These are phyloP conservation scores for Crambe crambe DNA, from an alignment of 37 sponge, comb jelly and placozoan species.

Conservation along the genomic window DNA sequence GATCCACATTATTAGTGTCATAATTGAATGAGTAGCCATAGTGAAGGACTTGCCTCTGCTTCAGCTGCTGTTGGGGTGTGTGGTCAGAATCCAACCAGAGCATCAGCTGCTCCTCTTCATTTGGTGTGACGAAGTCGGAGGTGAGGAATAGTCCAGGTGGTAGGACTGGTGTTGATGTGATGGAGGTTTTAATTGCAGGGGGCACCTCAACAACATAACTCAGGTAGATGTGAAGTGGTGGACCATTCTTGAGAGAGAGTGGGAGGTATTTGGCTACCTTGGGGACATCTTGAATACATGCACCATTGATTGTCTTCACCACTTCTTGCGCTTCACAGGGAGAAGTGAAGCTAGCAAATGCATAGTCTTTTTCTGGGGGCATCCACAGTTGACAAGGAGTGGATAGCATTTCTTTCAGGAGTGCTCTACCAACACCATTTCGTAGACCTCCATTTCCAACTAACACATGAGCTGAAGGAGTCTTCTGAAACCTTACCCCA, in stretches of 20 bases:
- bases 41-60: slow-evolving; percentile 73
- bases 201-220: slow-evolving; percentile 25
- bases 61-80: not conserved
- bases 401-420: slow-evolving; percentile 23
- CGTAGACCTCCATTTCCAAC: slow-evolving; percentile 74
- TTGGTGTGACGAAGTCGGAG: slow-evolving; percentile 41
- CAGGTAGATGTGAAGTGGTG: slow-evolving; percentile 52
- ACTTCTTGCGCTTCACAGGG: not conserved
- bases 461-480: slow-evolving; percentile 37
- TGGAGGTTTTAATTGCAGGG: not conserved
- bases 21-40: slow-evolving; percentile 92
- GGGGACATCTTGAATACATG: slow-evolving; percentile 23
- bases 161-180: not conserved
- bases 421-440: slow-evolving; percentile 36
- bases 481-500: slow-evolving; percentile 20
- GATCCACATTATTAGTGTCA: slow-evolving; percentile 76
- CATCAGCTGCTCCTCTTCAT: slow-evolving; percentile 53
- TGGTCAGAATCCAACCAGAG: not conserved
- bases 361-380: slow-evolving; percentile 41
- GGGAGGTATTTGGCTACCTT: not conserved
- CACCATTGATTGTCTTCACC: slow-evolving; percentile 30
- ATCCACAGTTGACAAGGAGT: slow-evolving; percentile 4
- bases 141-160: slow-evolving; percentile 66
- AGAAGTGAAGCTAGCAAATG: slow-evolving; percentile 33
- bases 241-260: slow-evolving; percentile 17